Evolutionary conservation across 2,888 invertebrate genomes (phyloP), one percentile per base, ranked within the genome.

Genomic region (Rhimphoctona megacephalus): DNA sequence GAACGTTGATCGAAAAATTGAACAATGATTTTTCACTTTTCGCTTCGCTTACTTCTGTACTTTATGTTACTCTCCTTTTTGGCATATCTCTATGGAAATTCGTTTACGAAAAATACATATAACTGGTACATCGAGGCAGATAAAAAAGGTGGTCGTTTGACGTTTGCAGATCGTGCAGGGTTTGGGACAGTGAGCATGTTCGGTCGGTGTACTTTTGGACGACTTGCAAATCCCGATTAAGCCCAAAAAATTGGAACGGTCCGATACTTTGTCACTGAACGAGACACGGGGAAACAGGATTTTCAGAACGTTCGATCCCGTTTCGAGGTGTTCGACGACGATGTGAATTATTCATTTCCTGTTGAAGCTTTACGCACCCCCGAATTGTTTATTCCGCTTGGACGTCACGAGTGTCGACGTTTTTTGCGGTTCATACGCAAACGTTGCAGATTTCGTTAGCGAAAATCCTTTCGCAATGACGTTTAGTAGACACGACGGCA

Each of bases 261-360:
- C 39, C 80, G 88, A 89, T 87, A 88, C 90, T 90, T 89, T 88
- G 89, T 90, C 87, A 88, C 89, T 88, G 89, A 78, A 81, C 83
- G 86, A 76, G 73, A 61, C 57, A 67, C 49, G 43, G 7, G 25
- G 30, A 17, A 17, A 57, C 67, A 43, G 14, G 22, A 79, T 57
- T 57, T 69, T n/a, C 67, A n/a, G 43, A 52, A 8, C 19, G 30
- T 33, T 61, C 33, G 70, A 46, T 61, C 33, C 43, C 9, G 36
- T 19, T 33, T 2, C 80, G 43, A 57, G 70, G 30, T 52, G 46
- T 73, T 52, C 79, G 82, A 73, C 81, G 81, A 83, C 81, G 81
- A 83, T 76, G 86, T 90, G 90, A 90, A 90, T 90, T 86, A 90
- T 90, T 90, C 90, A 90, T 90, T 88, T 82, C 80, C 72, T 46